Base-by-base conservation (phyloP, 2,797 vertebrate species). In the Rallus crepitans region DNA sequence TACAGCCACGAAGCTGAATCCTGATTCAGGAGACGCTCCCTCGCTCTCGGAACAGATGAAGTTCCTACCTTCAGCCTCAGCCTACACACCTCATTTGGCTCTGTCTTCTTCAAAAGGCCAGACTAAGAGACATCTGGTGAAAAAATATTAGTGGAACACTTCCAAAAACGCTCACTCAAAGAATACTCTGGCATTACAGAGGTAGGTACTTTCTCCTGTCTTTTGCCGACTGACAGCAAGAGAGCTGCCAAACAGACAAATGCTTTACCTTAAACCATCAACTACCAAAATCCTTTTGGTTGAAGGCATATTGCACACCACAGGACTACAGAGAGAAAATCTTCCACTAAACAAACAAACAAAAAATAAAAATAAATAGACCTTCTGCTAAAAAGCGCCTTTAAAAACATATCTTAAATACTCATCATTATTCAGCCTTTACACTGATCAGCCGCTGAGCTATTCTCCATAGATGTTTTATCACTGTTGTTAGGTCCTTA, bases 261-360 rank as follows among this genome's bases (percentile, higher is more conserved):
- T 31, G 82, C 93, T 91, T 93, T 84, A 92, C 93, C 94, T 82
- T 92, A 94, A 97, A 95, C 96, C 93, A 89, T 77, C 89, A 61
- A 16, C 71, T 87, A 80, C 77, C 93, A 66, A 87, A 84, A 65
- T 85, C 90, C 94, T 97, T 97, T 94, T 94, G 97, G 97, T 96
- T 95, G 96, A 98, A 88, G 93, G 94, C 69, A 8, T 96, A 97
- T 96, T 97, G 97, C 95, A 97, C 97, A 97, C 96, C 97, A 94
- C 73, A 40, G 79, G 70, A 82, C 60, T 76, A 94, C 39, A 86
- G 91, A 93, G 85, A 82, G 59, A 81, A 94, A 52, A 71, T 71
- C 85, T 79, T 96, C 95, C 93, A 82, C 55, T 82, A 93, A 95
- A 97, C 84, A 95, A 97, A 72, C 50, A 52, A 52, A 52, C 50